Conservation (phyloP, 1,140 invertebrate species). For the Gonatopus flavifemur region DNA sequence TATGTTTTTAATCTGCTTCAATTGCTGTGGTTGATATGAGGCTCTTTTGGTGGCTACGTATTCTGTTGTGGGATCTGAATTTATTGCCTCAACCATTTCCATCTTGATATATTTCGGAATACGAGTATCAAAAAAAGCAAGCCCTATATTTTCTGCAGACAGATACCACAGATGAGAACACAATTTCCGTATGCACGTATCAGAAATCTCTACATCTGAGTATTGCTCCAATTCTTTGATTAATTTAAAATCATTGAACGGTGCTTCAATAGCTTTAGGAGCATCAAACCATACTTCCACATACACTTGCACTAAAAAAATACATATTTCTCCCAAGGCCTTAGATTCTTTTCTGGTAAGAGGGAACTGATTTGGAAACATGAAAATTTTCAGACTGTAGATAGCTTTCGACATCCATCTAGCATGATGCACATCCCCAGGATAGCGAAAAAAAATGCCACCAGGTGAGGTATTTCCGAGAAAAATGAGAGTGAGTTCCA, state of each 20-base stretch:
- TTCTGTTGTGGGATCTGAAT: too few relatives aligned
- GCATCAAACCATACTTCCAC: conserved; percentile 33
- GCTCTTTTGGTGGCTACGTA: too few relatives aligned
- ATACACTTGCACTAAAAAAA: conserved; percentile 34
- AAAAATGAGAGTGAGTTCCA: conserved; percentile 27
- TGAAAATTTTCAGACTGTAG: too few relatives aligned
- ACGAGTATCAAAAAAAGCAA: too few relatives aligned
- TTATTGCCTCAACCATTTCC: too few relatives aligned
- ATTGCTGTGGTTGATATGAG: too few relatives aligned
- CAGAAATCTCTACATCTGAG: too few relatives aligned
- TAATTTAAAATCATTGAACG: conserved; percentile 26
- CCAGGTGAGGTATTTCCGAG: conserved; percentile 13
- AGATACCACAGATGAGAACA: too few relatives aligned
- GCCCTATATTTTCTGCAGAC: too few relatives aligned
- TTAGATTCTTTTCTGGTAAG: conserved; percentile 30
- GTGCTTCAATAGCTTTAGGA: conserved; percentile 17
- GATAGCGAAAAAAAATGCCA: conserved; percentile 17
- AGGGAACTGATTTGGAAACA: conserved; percentile 34
- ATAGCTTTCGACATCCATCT: conserved; percentile 47
- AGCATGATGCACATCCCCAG: conserved; percentile 35
- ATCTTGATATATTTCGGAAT: too few relatives aligned
- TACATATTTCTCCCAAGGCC: conserved; percentile 27
- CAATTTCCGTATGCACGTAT: too few relatives aligned
- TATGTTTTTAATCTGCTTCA: too few relatives aligned
- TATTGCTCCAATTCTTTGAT: neutral